Evolutionary conservation across 2,888 invertebrate genomes (phyloP).

Genomic region (Lottia gigantea): DNA sequence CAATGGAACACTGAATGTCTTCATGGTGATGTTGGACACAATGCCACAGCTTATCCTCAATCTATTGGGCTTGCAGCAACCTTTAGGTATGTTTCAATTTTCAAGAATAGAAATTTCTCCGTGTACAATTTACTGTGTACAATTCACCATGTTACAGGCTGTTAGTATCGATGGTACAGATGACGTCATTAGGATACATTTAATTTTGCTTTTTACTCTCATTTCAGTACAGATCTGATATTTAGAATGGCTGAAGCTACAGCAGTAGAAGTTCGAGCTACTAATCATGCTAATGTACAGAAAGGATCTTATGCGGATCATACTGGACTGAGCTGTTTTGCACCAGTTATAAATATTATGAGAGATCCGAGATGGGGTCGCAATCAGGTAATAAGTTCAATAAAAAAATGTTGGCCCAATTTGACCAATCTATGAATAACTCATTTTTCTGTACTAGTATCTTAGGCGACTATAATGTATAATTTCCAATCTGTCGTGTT

Average conservation of each 20-base stretch:
- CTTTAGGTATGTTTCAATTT: conserved; percentile 22
- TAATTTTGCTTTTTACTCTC: no score
- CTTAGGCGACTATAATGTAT: no score
- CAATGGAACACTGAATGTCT: conserved; percentile 18
- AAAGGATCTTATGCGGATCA: background rate
- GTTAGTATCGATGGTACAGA: no score
- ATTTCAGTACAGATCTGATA: conserved; percentile 41
- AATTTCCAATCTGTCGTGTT: no score
- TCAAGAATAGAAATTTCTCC: no score
- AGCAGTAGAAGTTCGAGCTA: background rate
- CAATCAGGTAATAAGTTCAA: conserved; percentile 28
- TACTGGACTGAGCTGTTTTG: background rate
- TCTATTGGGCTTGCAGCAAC: conserved; percentile 43
- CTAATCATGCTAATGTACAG: background rate
- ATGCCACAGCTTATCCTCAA: conserved; percentile 45
- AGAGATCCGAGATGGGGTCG: conserved; percentile 27
- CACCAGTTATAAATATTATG: conserved; percentile 5
- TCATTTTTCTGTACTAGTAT: no score
- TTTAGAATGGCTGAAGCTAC: conserved; percentile 13
- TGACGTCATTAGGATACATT: background rate
- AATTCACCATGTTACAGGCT: no score
- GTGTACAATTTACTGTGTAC: no score
- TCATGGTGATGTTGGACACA: conserved; percentile 34
- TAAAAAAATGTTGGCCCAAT: no score
- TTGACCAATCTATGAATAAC: no score